Evolutionary conservation across 2,888 invertebrate genomes (phyloP).

Genomic region (Acholoe squamosa): DNA sequence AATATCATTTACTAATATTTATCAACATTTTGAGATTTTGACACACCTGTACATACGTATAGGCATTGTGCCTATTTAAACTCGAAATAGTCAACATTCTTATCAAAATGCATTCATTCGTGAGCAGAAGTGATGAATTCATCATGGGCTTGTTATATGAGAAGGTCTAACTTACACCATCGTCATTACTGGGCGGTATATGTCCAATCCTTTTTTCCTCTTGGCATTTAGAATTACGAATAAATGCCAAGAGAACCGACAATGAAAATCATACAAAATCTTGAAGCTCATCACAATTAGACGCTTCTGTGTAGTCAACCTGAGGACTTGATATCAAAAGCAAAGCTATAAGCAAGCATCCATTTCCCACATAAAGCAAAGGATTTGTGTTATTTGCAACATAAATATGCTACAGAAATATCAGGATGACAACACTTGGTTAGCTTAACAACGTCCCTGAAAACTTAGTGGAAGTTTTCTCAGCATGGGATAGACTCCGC

Average conservation of each 20-base stretch:
- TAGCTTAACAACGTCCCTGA: conserved; percentile 1
- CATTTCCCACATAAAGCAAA: background rate
- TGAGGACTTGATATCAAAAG: background rate
- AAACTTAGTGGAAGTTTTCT: conserved; percentile 8
- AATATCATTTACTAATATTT: too few relatives aligned
- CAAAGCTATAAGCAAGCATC: background rate
- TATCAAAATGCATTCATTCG: background rate
- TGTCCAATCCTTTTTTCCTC: too few relatives aligned
- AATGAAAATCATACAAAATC: background rate
- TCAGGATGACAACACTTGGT: background rate
- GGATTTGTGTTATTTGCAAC: background rate
- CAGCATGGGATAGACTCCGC: too few relatives aligned
- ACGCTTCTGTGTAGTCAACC: background rate
- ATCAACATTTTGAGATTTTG: too few relatives aligned
- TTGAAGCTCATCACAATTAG: conserved; percentile 1
- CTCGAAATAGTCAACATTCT: background rate
- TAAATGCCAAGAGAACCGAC: too few relatives aligned
- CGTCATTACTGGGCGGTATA: too few relatives aligned
- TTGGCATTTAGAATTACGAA: too few relatives aligned
- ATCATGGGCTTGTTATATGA: background rate
- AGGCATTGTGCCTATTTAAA: too few relatives aligned
- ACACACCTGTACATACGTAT: too few relatives aligned
- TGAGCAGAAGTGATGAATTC: background rate
- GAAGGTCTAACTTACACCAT: background rate
- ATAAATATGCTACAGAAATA: background rate